Evolutionary conservation across 1,140 invertebrate genomes (phyloP).

Genomic region (Luehdorfia chinensis): DNA sequence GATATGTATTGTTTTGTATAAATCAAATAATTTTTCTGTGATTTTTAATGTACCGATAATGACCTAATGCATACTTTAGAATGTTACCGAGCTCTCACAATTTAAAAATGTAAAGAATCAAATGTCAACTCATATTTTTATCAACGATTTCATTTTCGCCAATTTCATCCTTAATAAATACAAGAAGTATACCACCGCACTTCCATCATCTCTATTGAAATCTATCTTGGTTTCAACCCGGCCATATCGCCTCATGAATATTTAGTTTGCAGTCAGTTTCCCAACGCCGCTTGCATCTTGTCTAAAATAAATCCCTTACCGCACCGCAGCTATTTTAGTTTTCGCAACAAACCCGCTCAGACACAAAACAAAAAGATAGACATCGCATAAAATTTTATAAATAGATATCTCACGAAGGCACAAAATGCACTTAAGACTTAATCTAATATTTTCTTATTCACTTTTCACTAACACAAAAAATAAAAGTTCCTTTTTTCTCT

Average conservation of each 20-base stretch:
- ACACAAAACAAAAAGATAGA: conserved; percentile 37
- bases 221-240: too few species aligned
- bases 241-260: conserved; percentile 8
- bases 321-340: conserved; percentile 55
- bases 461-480: conserved; percentile 29
- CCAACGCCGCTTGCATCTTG: conserved; percentile 33
- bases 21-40: too few species aligned
- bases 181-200: too few species aligned
- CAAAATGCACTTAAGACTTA: conserved; percentile 50
- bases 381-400: conserved; percentile 29
- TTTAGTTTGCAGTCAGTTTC: conserved; percentile 2
- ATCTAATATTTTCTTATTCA: conserved; percentile 24
- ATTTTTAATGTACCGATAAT: too few species aligned
- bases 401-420: conserved; percentile 35
- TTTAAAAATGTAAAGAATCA: too few species aligned
- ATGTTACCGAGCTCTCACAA: too few species aligned
- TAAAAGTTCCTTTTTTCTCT: conserved; percentile 25
- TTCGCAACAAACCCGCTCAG: conserved; percentile 55
- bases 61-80: too few species aligned
- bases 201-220: too few species aligned
- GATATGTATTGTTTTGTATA: too few species aligned
- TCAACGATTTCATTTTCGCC: too few species aligned
- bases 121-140: too few species aligned
- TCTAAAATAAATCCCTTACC: conserved; percentile 63
- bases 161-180: too few species aligned